phyloP scores from a whole-genome alignment of 2,888 invertebrate genomes.

The Limnephilus marmoratus region DNA sequence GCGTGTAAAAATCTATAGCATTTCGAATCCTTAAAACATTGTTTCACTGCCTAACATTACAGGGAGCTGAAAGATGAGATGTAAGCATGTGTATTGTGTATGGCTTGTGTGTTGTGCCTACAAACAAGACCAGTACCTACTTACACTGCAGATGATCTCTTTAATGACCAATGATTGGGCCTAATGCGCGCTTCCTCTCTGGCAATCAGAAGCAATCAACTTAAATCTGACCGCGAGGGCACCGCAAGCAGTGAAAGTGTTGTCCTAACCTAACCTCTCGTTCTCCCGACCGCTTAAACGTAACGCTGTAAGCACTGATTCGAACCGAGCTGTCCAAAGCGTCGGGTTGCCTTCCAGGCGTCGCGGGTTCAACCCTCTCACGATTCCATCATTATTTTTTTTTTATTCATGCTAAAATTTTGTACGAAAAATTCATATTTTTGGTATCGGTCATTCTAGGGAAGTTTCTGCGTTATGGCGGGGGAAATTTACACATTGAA shows the following conservation, averaged over 20 bases:
- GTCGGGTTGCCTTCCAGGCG: too few species aligned
- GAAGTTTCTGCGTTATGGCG: too few species aligned
- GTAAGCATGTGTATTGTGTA: neutral
- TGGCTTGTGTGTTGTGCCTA: neutral
- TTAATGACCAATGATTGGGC: neutral
- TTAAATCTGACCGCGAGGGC: slow-evolving; percentile 2
- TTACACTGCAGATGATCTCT: neutral
- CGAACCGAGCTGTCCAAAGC: neutral
- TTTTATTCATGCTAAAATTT: too few species aligned
- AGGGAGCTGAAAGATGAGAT: neutral
- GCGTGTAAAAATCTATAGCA: too few species aligned
- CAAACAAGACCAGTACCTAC: neutral
- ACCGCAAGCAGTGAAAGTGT: neutral
- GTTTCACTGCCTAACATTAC: neutral
- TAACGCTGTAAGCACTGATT: neutral
- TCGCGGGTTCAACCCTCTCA: too few species aligned
- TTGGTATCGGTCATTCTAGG: too few species aligned
- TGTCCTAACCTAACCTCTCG: neutral
- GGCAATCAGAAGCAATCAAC: neutral
- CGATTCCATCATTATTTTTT: too few species aligned
- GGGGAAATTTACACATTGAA: too few species aligned
- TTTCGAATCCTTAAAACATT: too few species aligned
- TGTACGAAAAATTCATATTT: too few species aligned
- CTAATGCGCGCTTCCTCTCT: neutral
- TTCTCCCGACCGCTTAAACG: neutral